Evolutionary conservation across 2,113 vertebrate genomes (phyloP), one percentile per base, ranked within the genome.

Genomic region (Ciconia maguari): DNA sequence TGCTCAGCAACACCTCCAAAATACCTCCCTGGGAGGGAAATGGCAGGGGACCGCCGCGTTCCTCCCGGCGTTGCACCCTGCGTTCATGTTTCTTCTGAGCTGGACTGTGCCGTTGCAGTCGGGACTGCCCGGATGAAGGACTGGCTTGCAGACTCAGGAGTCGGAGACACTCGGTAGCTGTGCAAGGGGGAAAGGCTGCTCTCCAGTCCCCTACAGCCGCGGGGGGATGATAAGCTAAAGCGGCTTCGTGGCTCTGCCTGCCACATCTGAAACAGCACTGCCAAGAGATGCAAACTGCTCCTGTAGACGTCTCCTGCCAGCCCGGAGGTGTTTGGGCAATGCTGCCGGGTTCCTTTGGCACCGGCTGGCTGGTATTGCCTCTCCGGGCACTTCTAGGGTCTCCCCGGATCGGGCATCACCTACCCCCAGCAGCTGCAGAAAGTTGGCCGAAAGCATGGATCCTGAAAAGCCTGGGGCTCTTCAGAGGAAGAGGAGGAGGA

Each of bases 201-300:
- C n/a, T 34, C 14, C 5, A 1, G 11, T 64, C 42, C 70, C 7
- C 0, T 3, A 10, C 16, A 5, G 36, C 36, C 13, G 0, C 0
- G 5, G 16, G 19, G 62, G 30, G 19, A 38, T 3, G 18, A 24
- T 8, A 9, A 72, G 32, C 11, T 32, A 6, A 42, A 69, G 54
- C 38, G 58, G 42, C 54, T n/a, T 29, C 10, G 1, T 22, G 46
- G 24, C 13, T 41, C 18, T 52, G 18, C 75, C 24, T 26, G 27
- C 5, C 10, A 2, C 74, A 10, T 20, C 83, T 3, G 13, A 52
- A 70, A 32, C 36, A 3, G 1, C 10, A 3, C 49, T 9, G 34
- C 41, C 38, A 11, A 44, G 58, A 38, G 41, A 21, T 14, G 22
- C 34, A 27, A 41, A 41, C 7, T 17, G 29, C 51, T 60, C 60